Conservation (phyloP, 2,113 vertebrate genomes). For the Rhinoderma darwinii region DNA sequence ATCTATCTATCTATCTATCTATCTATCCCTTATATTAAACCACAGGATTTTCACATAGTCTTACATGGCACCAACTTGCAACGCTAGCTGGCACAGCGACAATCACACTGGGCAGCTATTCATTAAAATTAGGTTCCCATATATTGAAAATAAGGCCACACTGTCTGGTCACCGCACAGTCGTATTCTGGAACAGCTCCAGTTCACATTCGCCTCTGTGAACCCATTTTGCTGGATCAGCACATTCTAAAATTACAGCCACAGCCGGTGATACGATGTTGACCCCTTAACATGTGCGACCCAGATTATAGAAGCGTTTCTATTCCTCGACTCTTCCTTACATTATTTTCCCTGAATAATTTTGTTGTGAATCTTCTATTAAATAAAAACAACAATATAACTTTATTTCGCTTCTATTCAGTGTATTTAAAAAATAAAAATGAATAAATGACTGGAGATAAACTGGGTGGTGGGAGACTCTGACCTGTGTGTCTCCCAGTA, state of each 20-base stretch:
- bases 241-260: constrained; percentile 36
- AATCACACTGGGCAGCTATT: not conserved
- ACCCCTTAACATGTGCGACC: constrained; percentile 9
- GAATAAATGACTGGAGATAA: no score
- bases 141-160: not conserved
- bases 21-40: not conserved
- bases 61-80: not conserved
- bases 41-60: not conserved
- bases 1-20: no score
- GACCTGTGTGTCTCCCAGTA: no score
- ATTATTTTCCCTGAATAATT: not conserved
- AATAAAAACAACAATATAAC: no score
- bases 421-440: no score
- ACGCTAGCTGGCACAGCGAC: not conserved
- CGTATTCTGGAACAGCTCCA: not conserved
- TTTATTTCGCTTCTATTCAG: no score
- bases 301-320: not conserved
- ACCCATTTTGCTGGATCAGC: constrained; percentile 10
- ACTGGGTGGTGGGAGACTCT: no score
- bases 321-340: not conserved
- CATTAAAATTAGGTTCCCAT: not conserved
- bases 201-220: not conserved
- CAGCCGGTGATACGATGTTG: not conserved
- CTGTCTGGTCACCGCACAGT: not conserved
- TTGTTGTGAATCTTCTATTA: not conserved